Evolutionary conservation across 2,113 vertebrate genomes (phyloP), one percentile per base, ranked within the genome.

Genomic region (Aphyosemion australe): DNA sequence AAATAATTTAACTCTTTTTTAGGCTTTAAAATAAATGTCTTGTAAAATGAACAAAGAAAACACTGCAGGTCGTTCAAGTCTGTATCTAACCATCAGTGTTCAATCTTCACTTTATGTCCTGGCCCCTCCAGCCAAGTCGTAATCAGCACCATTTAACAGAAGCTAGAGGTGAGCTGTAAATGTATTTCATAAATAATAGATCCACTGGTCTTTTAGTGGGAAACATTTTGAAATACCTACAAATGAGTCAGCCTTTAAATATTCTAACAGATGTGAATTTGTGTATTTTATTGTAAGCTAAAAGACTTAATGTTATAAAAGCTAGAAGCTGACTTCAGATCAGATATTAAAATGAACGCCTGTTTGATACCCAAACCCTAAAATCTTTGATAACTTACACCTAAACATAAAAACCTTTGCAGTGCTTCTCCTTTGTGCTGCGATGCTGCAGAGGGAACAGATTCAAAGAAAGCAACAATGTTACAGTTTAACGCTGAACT

Each of bases 401-500:
- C 20, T 32, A 21, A 12, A n/a, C 20, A 8, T 18, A 12, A 18
- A 62, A 63, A 16, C 5, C 26, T n/a, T 12, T 69, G 20, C 60
- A 57, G 46, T 18, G 37, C 13, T 66, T 76, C 49, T 34, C 11
- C 66, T 57, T 31, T n/a, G 26, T 31, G 16, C 19, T 19, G 8
- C 32, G 7, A 32, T 8, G 65, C 41, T 56, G n/a, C n/a, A n/a
- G n/a, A n/a, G n/a, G n/a, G n/a, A 55, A 54, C 3, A 48, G 19
- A 58, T 46, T 32, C 20, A 32, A 65, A 32, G 45, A 56, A 65
- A 65, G 31, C 50, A 39, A 10, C 41, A 48, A 42, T 57, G 60
- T 54, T 56, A 72, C 75, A 83, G 69, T 53, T 64, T 53, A 31
- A 62, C 64, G 12, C 13, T 8, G 47, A 74, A 61, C 54, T 53